Conservation (phyloP, 2,888 invertebrate genomes). For the Tromatobia lineatoria region DNA sequence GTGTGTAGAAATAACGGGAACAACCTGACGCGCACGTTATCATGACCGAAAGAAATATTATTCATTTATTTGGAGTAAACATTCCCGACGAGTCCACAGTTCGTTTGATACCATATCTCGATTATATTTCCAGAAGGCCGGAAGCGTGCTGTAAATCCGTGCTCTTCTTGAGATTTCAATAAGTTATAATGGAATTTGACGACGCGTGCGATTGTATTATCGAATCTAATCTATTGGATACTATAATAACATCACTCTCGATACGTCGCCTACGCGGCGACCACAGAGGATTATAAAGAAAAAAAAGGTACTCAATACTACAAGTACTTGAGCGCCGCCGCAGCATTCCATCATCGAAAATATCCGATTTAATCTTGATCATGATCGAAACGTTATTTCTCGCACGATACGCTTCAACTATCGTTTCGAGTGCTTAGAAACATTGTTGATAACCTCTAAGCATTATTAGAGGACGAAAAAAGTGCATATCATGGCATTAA, state of each 20-base stretch:
- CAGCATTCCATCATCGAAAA: slow-evolving; percentile 2
- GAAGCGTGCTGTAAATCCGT: slow-evolving; percentile 49
- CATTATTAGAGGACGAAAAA: background rate
- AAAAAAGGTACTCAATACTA: slow-evolving; percentile 7
- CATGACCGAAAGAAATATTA: background rate
- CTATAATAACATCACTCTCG: background rate
- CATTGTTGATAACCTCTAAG: slow-evolving; percentile 20
- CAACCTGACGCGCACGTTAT: background rate
- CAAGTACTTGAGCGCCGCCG: slow-evolving; percentile 22
- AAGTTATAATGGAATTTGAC: slow-evolving; percentile 44
- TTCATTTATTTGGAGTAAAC: slow-evolving; percentile 15
- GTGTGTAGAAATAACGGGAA: background rate
- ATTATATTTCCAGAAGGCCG: slow-evolving; percentile 52
- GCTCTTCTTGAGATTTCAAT: slow-evolving; percentile 52
- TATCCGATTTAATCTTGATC: slow-evolving; percentile 13
- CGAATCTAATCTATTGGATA: slow-evolving; percentile 8
- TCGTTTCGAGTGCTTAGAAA: slow-evolving; percentile 36
- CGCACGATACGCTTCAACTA: slow-evolving; percentile 17
- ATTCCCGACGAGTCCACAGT: slow-evolving; percentile 26
- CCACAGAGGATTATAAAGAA: background rate
- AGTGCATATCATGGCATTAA: background rate
- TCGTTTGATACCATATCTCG: slow-evolving; percentile 46
- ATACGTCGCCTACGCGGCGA: background rate
- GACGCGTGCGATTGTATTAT: slow-evolving; percentile 19
- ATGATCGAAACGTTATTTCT: slow-evolving; percentile 14